Evolutionary conservation across 2,797 vertebrate genomes (phyloP), one percentile per base, ranked within the genome.

Genomic region (Lutjanus campechanus): DNA sequence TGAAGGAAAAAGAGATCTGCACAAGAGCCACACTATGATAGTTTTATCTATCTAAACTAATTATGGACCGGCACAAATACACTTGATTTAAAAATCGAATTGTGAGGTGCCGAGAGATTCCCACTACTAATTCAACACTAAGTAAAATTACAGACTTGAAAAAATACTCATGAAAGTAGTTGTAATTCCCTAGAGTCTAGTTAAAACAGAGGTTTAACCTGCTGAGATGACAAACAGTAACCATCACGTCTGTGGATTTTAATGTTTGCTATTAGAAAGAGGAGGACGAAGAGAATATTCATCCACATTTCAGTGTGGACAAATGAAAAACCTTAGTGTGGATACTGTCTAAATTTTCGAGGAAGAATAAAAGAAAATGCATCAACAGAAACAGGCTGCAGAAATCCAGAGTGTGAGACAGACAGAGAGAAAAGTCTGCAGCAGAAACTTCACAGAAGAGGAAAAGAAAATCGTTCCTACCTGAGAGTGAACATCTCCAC

Each of bases 401-500:
- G 49, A 51, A 41, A 41, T 75, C 16, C 41, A 54, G 36, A 20
- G n/a, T 67, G n/a, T 71, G 58, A 72, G 25, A 25, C 53, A 54
- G 50, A 58, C 62, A 85, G 60, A 47, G 17, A 65, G 29, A 29
- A 29, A 69, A 20, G 65, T 66, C 58, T 75, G 67, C 58, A 75
- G 77, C 13, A 40, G 49, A 65, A 59, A 60, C 36, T 76, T 67
- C 58, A 64, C 11, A 53, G 50, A 66, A 64, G 58, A 59, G 60
- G 15, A 82, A 74, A 63, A 65, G n/a, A 69, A 76, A 78, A 8
- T n/a, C 8, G 11, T 59, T 77, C 83, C 70, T 95, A 99, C 98
- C 98, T 98, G 82, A 99, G 95, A 8, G 97, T 94, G 92, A 99
- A 99, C 88, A 96, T 95, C 77, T 98, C 97, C 92, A 97, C 95